Evolutionary conservation across 1,140 invertebrate species (phyloP).

Genomic region (Phocides pigmalion): DNA sequence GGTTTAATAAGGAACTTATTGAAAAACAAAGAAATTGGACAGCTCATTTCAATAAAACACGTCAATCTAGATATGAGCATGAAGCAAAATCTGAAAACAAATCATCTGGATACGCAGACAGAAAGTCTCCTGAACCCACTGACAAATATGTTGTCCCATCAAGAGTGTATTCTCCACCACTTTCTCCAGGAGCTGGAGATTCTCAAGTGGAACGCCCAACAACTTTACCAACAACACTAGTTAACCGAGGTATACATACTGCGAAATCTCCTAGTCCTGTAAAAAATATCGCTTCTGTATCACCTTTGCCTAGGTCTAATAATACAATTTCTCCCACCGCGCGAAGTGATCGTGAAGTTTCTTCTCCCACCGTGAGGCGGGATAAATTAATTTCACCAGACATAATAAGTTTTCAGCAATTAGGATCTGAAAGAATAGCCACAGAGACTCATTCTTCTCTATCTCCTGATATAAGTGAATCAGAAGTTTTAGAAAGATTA

Average conservation of each 20-base stretch:
- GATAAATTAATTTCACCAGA: slow-evolving; percentile 47
- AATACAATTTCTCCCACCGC: slow-evolving; percentile 56
- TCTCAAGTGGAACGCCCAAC: slow-evolving; percentile 68
- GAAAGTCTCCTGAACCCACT: slow-evolving; percentile 63
- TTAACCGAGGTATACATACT: slow-evolving; percentile 63
- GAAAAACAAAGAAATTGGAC: slow-evolving; percentile 96
- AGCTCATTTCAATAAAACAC: slow-evolving; percentile 92
- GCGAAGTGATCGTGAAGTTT: slow-evolving; percentile 56
- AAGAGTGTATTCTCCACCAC: slow-evolving; percentile 74
- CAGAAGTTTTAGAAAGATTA: slow-evolving; percentile 37
- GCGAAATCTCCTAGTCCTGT: slow-evolving; percentile 76
- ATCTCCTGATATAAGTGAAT: slow-evolving; percentile 48
- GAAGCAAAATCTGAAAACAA: slow-evolving; percentile 65
- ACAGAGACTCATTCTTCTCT: slow-evolving; percentile 46
- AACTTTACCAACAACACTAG: slow-evolving; percentile 65
- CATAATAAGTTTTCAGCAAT: slow-evolving; percentile 45
- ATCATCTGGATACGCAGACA: slow-evolving; percentile 59
- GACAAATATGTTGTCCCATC: slow-evolving; percentile 73
- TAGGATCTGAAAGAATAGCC: slow-evolving; percentile 48
- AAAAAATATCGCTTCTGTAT: slow-evolving; percentile 63
- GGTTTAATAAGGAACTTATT: slow-evolving; percentile 93
- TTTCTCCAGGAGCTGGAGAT: slow-evolving; percentile 70
- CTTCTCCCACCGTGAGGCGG: slow-evolving; percentile 40
- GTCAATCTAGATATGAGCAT: slow-evolving; percentile 86
- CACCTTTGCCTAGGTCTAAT: slow-evolving; percentile 65